These are phyloP conservation scores for Bucco capensis DNA, from an alignment of 2,113 vertebrate species.

Conservation along the genomic window DNA sequence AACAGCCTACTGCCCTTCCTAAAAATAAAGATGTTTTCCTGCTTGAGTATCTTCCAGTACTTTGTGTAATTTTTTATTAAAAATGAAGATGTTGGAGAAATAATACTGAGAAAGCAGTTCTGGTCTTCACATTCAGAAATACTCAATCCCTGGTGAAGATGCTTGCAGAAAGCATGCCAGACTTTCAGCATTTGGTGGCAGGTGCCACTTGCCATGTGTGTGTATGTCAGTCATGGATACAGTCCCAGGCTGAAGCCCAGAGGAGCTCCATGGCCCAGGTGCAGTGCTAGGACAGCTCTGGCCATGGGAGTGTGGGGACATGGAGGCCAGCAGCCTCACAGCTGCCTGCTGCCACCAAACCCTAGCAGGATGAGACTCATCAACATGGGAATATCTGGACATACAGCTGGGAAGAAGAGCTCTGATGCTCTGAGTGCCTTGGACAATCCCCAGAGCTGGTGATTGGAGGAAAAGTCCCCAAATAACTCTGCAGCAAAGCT, in stretches of 20 bases:
- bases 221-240: neutral
- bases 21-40: constrained; percentile 49
- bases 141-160: neutral
- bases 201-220: neutral
- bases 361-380: neutral
- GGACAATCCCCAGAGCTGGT: neutral
- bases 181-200: neutral
- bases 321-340: neutral
- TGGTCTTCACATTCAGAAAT: neutral
- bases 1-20: constrained; percentile 2
- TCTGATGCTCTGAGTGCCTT: neutral
- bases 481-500: neutral
- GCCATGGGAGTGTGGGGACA: accelerated
- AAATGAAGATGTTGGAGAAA: neutral
- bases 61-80: constrained; percentile 13
- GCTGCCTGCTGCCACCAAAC: constrained; percentile 21
- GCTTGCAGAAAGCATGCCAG: neutral
- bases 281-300: neutral
- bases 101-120: neutral
- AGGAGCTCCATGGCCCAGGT: neutral
- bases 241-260: neutral
- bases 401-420: neutral
- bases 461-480: neutral
- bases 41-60: neutral
- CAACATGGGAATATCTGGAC: neutral